These are phyloP conservation scores for Drosophila kuntzei DNA, from an alignment of 2,888 invertebrate genomes.

Conservation along the genomic window DNA sequence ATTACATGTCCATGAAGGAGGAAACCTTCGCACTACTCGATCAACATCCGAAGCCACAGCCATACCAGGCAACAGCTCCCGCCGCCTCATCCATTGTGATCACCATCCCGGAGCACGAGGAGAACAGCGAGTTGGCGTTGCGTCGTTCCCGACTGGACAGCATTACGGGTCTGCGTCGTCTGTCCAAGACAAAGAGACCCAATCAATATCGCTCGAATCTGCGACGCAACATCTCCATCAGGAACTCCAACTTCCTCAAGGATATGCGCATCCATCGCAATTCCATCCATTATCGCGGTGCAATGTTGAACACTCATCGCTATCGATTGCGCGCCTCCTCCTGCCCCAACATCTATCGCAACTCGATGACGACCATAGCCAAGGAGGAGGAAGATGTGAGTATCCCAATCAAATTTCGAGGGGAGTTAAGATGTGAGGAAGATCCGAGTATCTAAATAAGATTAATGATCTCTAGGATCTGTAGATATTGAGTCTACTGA, in stretches of 20 bases:
- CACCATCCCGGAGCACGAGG: conserved; percentile 79
- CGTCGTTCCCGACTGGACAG: conserved; percentile 74
- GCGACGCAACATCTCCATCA: conserved; percentile 83
- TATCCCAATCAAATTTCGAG: conserved; percentile 24
- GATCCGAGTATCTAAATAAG: too few species aligned
- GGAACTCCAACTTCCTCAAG: conserved; percentile 89
- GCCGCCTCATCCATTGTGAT: conserved; percentile 63
- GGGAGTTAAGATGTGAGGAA: too few species aligned
- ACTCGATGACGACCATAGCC: conserved; percentile 94
- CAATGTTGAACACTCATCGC: conserved; percentile 92
- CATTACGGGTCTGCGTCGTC: conserved; percentile 78
- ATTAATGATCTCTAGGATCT: too few species aligned
- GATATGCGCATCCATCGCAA: conserved; percentile 90
- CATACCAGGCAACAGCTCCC: background rate
- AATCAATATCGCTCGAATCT: conserved; percentile 82
- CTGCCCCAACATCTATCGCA: conserved; percentile 95
- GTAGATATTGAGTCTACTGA: background rate
- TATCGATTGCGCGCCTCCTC: conserved; percentile 94
- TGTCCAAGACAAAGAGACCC: conserved; percentile 81
- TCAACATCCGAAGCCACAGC: conserved; percentile 41
- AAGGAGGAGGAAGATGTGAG: conserved; percentile 91
- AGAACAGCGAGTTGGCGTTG: conserved; percentile 47
- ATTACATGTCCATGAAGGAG: conserved; percentile 71
- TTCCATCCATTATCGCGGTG: conserved; percentile 94
- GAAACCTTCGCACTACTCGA: conserved; percentile 77